Evolutionary conservation across 1,140 invertebrate genomes (phyloP), one percentile per base, ranked within the genome.

Genomic region (Sweltsa coloradensis): DNA sequence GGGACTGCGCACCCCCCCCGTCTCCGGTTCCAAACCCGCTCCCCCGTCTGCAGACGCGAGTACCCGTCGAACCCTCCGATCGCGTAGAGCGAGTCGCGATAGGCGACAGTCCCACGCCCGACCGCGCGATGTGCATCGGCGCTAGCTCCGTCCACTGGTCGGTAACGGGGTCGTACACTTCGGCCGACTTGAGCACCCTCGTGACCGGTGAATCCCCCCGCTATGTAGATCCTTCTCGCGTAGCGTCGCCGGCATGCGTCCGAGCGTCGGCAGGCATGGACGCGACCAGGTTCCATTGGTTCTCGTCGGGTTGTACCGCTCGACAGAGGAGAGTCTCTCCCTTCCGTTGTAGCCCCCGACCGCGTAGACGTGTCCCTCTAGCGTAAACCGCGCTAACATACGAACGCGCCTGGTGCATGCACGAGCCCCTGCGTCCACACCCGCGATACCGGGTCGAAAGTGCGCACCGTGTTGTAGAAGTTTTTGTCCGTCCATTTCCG

Each of bases 291-390:
- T 85, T 81, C 90, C 90, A 94, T 58, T 85, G 81, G 56, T 85
- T 79, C 45, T 70, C 73, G 14, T 69, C 64, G 2, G 80, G 55
- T 83, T 77, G 62, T 83, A 87, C 21, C 76, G 65, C 58, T 85
- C 83, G 0, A 74, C 81, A 2, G 80, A 81, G 52, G 72, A 81
- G 25, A 60, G 40, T 11, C 87, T 74, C 47, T 78, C 76, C 50
- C 82, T 78, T 13, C 89, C 87, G 64, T 92, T 87, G 64, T 87
- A 92, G 1, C 89, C 89, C 11, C 89, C 86, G 63, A 91, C 79
- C 0, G 87, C 85, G 64, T 89, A 91, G 51, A 91, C 83, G 54
- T 74, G 76, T 27, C 77, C 81, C 22, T 78, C 74, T 31, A 78
- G 68, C 3, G 72, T 71, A n/a, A 14, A 83, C 81, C 9, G 83